Base-by-base conservation (phyloP, 1,140 invertebrate species). In the Mya arenaria region DNA sequence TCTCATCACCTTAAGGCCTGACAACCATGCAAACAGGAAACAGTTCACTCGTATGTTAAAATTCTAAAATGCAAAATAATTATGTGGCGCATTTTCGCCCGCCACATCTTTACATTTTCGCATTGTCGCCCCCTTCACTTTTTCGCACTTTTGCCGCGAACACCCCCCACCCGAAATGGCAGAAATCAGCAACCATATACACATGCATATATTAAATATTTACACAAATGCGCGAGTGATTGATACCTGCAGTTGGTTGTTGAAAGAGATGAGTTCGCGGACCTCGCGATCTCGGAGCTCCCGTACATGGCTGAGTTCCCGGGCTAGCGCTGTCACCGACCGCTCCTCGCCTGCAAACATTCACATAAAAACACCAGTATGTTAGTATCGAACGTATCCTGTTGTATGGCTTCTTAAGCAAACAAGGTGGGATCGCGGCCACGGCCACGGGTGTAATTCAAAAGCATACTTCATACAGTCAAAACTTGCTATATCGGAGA, bases 261-360 rank as follows among this genome's bases (percentile, higher is more conserved):
- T 82, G 48, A 73, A 82, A 15, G 39, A 36, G 23, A 82, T 82
- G 8, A 82, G 58, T 19, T 82, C 79, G 25, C 72, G 71, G 2
- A 82, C 79, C 19, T 82, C 79, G 34, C 62, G 71, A n/a, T 82
- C 79, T 65, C 79, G 37, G 1, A 82, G 71, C n/a, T 73, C 79
- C 36, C 79, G 55, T 1, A 82, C 36, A 13, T 82, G 69, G 4
- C 55, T 55, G 15, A 82, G 58, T 39, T 82, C 79, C 5, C 79
- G 56, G 8, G 55, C 68, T n/a, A 82, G 48, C 72, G 25, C 66
- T 56, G 58, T 8, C n/a, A 74, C 60, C 17, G 79, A 82, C 32
- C 66, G 65, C 41, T 82, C 79, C 25, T 82, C 79, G 4, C 79
- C 77, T 80, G 41, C 10, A 62, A 41, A 17, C 32, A 28, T 17